These are phyloP conservation scores for Pemphredon lugubris DNA, from an alignment of 2,888 invertebrate species.

Conservation along the genomic window DNA sequence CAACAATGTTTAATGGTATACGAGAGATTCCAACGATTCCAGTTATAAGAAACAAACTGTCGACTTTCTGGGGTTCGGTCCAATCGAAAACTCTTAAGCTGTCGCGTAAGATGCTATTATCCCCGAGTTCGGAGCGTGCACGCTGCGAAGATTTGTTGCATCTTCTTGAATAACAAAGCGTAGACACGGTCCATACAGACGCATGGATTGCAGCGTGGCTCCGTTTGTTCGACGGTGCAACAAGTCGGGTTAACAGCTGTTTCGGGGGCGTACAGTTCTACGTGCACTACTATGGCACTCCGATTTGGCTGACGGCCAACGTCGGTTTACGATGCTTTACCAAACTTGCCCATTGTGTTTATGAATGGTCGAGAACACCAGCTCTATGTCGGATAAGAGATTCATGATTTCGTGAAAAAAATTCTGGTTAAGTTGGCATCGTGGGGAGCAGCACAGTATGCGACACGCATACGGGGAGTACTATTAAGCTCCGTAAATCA, in stretches of 20 bases:
- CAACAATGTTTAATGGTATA: too few relatives aligned
- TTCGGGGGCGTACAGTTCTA: slow-evolving; percentile 60
- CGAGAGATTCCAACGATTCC: too few relatives aligned
- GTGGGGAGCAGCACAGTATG: too few relatives aligned
- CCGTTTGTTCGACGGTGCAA: slow-evolving; percentile 69
- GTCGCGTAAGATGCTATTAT: too few relatives aligned
- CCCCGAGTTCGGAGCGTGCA: slow-evolving; percentile 1
- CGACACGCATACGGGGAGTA: too few relatives aligned
- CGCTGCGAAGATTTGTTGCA: slow-evolving; percentile 18
- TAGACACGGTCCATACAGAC: neutral
- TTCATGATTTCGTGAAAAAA: too few relatives aligned
- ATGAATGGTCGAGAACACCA: slow-evolving; percentile 24
- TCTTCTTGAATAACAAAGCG: slow-evolving; percentile 28
- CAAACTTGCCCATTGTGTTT: slow-evolving; percentile 40
- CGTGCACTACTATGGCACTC: slow-evolving; percentile 43
- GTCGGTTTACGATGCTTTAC: slow-evolving; percentile 36
- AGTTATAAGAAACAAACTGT: too few relatives aligned
- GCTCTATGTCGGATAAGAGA: slow-evolving; percentile 5
- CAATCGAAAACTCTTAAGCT: too few relatives aligned
- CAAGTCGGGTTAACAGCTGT: slow-evolving; percentile 76
- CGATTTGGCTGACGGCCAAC: slow-evolving; percentile 67
- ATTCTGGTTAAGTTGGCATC: too few relatives aligned
- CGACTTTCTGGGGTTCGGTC: too few relatives aligned
- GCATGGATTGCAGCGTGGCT: slow-evolving; percentile 38
- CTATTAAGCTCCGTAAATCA: too few relatives aligned